These are phyloP conservation scores for Pyrochroa serraticornis DNA, from an alignment of 2,888 invertebrate species.

Conservation along the genomic window DNA sequence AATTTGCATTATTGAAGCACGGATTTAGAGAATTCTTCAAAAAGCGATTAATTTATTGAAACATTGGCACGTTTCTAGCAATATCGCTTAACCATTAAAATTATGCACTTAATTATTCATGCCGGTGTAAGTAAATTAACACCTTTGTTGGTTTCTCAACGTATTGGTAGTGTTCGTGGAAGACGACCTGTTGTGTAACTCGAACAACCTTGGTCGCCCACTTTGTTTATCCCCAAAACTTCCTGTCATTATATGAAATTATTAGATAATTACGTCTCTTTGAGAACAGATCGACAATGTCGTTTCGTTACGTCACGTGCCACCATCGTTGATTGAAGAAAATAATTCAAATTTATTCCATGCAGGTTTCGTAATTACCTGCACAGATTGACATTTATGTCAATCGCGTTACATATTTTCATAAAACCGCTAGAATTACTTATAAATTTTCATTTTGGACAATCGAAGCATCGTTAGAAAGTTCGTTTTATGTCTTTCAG, in stretches of 20 bases:
- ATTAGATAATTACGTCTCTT: constrained; percentile 1
- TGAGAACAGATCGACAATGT: constrained; percentile 1
- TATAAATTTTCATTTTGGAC: too few species aligned
- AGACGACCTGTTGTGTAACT: neutral
- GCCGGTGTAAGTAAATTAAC: too few species aligned
- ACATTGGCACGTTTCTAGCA: neutral
- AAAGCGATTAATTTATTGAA: too few species aligned
- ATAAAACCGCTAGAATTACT: neutral
- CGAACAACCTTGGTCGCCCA: constrained; percentile 5
- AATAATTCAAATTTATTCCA: constrained; percentile 5
- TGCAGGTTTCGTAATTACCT: constrained; percentile 1
- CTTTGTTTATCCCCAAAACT: constrained; percentile 10
- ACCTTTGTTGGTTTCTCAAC: too few species aligned
- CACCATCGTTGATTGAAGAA: constrained; percentile 1
- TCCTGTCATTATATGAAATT: constrained; percentile 3
- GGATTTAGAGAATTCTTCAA: too few species aligned
- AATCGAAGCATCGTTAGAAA: too few species aligned
- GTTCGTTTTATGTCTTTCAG: neutral
- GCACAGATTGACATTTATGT: neutral
- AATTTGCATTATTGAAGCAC: too few species aligned
- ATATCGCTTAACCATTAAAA: too few species aligned
- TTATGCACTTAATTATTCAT: too few species aligned
- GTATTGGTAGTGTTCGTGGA: neutral
- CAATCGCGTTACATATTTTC: neutral
- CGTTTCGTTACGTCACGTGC: neutral